These are phyloP conservation scores for Stylophora pistillata DNA, from an alignment of 64 coral and sea anemone genomes.

Conservation along the genomic window DNA sequence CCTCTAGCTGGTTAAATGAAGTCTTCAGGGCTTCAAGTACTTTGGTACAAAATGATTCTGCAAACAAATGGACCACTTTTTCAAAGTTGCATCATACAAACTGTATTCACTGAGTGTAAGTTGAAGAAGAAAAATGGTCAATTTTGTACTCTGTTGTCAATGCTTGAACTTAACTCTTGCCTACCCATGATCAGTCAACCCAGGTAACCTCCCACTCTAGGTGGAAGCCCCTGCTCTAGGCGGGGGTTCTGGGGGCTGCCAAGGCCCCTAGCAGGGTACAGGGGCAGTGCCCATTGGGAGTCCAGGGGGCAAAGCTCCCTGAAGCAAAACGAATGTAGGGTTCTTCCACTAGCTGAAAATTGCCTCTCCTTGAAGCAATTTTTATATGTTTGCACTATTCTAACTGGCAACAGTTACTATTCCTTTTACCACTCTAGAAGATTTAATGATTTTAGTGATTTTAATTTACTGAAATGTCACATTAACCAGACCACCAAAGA, in stretches of 20 bases:
- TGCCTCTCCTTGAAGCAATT: background rate
- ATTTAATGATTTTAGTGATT: too few species aligned
- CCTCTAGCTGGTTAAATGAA: conserved; percentile 89
- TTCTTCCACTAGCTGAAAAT: background rate
- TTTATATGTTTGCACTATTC: too few species aligned
- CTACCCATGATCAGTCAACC: too few species aligned
- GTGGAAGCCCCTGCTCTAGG: background rate
- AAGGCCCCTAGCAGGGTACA: background rate
- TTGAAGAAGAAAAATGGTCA: background rate
- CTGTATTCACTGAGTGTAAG: background rate
- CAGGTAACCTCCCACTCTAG: too few species aligned
- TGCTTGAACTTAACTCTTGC: too few species aligned
- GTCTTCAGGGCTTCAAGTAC: conserved; percentile 82
- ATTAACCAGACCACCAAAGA: too few species aligned
- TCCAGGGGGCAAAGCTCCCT: conserved; percentile 1
- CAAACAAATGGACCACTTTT: background rate
- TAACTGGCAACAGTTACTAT: too few species aligned
- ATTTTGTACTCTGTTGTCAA: too few species aligned
- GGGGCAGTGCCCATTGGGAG: conserved; percentile 1
- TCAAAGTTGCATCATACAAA: background rate
- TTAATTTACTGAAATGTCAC: too few species aligned
- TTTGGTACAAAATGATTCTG: conserved; percentile 80
- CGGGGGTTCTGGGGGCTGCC: background rate
- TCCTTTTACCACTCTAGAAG: too few species aligned
- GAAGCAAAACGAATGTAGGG: background rate